Base-by-base conservation (phyloP, 1,140 invertebrate species). In the Drosophila lacertosa region DNA sequence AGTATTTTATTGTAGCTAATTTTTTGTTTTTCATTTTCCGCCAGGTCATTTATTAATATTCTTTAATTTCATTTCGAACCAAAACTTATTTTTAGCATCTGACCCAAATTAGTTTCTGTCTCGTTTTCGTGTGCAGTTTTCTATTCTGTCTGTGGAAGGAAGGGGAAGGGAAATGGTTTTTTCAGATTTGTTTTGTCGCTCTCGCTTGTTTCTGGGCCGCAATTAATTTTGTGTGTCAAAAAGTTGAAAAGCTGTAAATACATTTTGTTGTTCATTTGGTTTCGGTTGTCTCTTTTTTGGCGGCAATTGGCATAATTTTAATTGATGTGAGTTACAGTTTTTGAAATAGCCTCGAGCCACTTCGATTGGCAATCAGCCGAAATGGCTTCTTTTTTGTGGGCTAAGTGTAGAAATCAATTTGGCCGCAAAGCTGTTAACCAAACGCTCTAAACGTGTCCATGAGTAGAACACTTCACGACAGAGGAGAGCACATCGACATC, bases 71-170 rank as follows among this genome's bases (percentile, higher is more conserved):
- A 0, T 26, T 33, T 59, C 29, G 10, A 24, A 22, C 11, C 24
- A 53, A 53, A 66, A 60, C 59, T 5, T 72, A 72, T 67, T 72
- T 72, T 72, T 68, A 72, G 35, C 55, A 48, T 24, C 48, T 72
- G 64, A 68, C 64, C 68, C 48, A 53, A 67, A 68, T 60, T 60
- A 18, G 60, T 42, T 37, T 20, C 11, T 10, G n/a, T 51, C 13
- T 18, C 55, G 15, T 47, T 22, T 47, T 70, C 29, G 53, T 51
- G 45, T 57, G 29, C 33, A 15, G 15, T 32, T 39, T 18, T 18
- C 37, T 33, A 62, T 44, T 62, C 16, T 48, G n/a, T n/a, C n/a
- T 29, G 5, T 57, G 35, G 37, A n/a, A n/a, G n/a, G 42, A 20
- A 37, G 47, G 13, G 18, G 32, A 9, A 20, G 15, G 35, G 20